A percentile compares a stretch with the other conserved stretches of the same genome.
Conservation (phyloP, 1,140 invertebrate species). For the Bombus cullumanus region DNA sequence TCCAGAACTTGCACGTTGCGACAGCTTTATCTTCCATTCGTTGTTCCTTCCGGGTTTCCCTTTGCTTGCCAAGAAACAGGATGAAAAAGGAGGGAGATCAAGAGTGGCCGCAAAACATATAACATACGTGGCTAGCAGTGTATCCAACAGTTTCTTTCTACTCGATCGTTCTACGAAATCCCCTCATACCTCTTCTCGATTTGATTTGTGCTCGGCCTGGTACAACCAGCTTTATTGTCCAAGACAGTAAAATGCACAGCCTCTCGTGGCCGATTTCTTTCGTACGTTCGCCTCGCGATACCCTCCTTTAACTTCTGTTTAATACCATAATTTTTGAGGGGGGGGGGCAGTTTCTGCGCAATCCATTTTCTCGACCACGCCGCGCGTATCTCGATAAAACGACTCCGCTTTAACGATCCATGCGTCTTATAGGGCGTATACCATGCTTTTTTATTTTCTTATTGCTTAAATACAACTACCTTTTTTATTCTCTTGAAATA, state of each 20-base stretch:
- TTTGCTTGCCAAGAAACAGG: constrained; percentile 23
- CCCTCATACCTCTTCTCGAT: constrained; percentile 40
- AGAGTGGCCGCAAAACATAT: constrained; percentile 33
- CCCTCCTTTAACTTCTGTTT: background rate
- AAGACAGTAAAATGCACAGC: constrained; percentile 48
- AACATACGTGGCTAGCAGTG: background rate
- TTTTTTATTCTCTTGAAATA: background rate
- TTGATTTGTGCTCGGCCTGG: constrained; percentile 49
- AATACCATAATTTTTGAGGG: constrained; percentile 1
- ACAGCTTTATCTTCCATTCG: constrained; percentile 43
- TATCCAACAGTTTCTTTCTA: constrained; percentile 43
- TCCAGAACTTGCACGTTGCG: background rate
- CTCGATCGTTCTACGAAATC: constrained; percentile 47
- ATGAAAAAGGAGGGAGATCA: constrained; percentile 5
- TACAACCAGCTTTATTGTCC: constrained; percentile 33
- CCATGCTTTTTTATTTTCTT: background rate
- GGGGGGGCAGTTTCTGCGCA: background rate
- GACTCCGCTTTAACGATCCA: background rate
- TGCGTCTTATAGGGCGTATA: background rate
- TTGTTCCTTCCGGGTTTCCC: background rate
- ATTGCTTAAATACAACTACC: background rate
- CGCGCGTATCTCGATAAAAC: background rate
- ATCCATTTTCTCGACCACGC: too few relatives aligned
- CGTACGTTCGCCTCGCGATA: constrained; percentile 1
- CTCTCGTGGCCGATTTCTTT: constrained; percentile 29